These are phyloP conservation scores for Hirtodrosophila alboralis DNA, from an alignment of 2,888 invertebrate species.

Conservation along the genomic window DNA sequence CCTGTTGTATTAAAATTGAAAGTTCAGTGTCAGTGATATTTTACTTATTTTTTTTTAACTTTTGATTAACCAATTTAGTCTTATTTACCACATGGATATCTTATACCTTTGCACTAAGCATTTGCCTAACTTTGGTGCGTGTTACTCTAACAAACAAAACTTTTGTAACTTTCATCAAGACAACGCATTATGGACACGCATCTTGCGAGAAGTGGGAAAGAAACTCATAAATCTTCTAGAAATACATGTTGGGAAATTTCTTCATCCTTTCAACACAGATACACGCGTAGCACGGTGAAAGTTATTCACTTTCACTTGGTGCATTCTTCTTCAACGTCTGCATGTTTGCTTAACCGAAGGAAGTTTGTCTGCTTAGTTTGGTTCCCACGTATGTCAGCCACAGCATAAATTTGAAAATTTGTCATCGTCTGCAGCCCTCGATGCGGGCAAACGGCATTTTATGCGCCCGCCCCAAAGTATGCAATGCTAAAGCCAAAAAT, in stretches of 20 bases:
- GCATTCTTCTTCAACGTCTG: constrained; percentile 43
- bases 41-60: too few relatives aligned
- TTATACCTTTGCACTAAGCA: neutral
- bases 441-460: constrained; percentile 13
- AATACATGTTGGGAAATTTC: constrained; percentile 64
- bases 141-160: constrained; percentile 43
- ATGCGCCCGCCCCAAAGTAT: constrained; percentile 44
- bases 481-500: constrained; percentile 72
- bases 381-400: constrained; percentile 58
- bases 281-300: constrained; percentile 64
- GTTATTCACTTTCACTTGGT: constrained; percentile 76
- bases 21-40: too few relatives aligned
- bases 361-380: constrained; percentile 42
- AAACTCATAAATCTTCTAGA: constrained; percentile 63
- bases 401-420: constrained; percentile 78
- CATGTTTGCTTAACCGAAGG: constrained; percentile 4
- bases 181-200: constrained; percentile 37
- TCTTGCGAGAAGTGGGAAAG: constrained; percentile 6
- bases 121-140: constrained; percentile 24
- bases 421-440: constrained; percentile 57
- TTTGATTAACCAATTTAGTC: neutral
- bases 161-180: constrained; percentile 40
- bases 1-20: too few relatives aligned
- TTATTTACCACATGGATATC: neutral
- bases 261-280: constrained; percentile 61